A percentile compares a stretch with the other conserved stretches of the same genome.
Evolutionary conservation across 92 coral and sea anemone genomes (phyloP).

Genomic region (Epizoanthus scotinus): DNA sequence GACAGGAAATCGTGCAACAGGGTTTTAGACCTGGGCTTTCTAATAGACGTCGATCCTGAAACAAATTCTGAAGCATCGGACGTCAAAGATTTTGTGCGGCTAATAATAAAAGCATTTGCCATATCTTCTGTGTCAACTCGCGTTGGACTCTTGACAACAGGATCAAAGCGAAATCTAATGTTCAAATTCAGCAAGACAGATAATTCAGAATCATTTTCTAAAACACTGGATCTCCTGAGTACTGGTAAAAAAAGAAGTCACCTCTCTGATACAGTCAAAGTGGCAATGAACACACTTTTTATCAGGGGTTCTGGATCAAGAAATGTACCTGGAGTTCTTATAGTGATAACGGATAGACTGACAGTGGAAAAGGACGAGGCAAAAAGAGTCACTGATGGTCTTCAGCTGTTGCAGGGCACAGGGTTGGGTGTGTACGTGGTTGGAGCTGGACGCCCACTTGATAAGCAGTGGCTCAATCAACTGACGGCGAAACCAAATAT

Average conservation of each 20-base stretch:
- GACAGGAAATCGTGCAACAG: conserved; percentile 2
- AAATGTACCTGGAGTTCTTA: conserved; percentile 2
- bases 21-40: conserved; percentile 12
- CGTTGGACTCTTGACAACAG: conserved; percentile 1
- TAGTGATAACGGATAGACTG: conserved; percentile 6
- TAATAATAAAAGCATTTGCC: not conserved
- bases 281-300: conserved; percentile 9
- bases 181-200: conserved; percentile 11
- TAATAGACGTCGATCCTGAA: conserved; percentile 12
- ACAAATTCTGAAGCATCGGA: not conserved
- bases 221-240: not conserved
- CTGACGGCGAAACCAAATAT: not conserved
- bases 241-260: conserved; percentile 2
- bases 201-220: not conserved
- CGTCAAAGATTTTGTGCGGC: conserved; percentile 15
- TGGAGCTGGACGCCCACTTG: not conserved
- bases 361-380: not conserved
- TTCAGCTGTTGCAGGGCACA: not conserved
- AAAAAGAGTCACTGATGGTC: not conserved
- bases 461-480: conserved; percentile 5
- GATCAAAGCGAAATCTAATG: not conserved
- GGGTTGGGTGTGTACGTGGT: not conserved
- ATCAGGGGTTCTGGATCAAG: conserved; percentile 8
- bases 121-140: conserved; percentile 3
- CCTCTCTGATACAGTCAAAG: conserved; percentile 1